Evolutionary conservation across 2,888 invertebrate genomes (phyloP).

Genomic region (Salticus scenicus): DNA sequence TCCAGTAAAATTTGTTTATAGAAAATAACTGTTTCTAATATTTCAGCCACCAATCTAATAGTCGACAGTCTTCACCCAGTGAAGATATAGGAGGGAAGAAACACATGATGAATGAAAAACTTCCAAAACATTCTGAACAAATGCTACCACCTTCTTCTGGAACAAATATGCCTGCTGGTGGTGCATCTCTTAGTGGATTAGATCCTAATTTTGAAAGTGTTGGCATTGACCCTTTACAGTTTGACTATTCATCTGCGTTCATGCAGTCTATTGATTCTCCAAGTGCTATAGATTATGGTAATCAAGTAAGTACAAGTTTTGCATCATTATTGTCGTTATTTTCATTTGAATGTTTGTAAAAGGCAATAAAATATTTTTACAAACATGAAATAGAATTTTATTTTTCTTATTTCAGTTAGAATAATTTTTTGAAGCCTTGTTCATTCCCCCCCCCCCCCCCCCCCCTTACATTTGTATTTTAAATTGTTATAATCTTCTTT

Average conservation of each 20-base stretch:
- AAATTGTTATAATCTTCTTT: too few species aligned
- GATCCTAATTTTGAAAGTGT: conserved; percentile 75
- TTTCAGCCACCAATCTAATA: conserved; percentile 77
- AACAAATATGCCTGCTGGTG: conserved; percentile 74
- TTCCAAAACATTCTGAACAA: conserved; percentile 62
- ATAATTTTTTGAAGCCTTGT: too few species aligned
- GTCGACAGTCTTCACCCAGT: conserved; percentile 93
- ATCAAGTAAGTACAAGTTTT: conserved; percentile 73
- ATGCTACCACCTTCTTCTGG: conserved; percentile 75
- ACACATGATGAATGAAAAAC: conserved; percentile 75
- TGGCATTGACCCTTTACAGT: conserved; percentile 75
- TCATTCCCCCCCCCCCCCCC: too few species aligned
- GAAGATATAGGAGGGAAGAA: conserved; percentile 84
- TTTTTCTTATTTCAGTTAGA: too few species aligned
- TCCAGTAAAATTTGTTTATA: too few species aligned
- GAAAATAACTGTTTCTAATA: too few species aligned
- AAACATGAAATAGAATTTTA: too few species aligned
- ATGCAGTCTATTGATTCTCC: conserved; percentile 77
- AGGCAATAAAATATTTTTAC: too few species aligned
- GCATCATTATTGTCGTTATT: too few species aligned
- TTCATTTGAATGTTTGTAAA: too few species aligned
- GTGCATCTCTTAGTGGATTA: conserved; percentile 73
- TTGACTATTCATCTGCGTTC: conserved; percentile 75
- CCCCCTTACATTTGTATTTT: too few species aligned
- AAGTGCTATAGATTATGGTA: conserved; percentile 75